phyloP scores from a whole-genome alignment of 2,888 invertebrate genomes.

The Brachyopa scutellaris region DNA sequence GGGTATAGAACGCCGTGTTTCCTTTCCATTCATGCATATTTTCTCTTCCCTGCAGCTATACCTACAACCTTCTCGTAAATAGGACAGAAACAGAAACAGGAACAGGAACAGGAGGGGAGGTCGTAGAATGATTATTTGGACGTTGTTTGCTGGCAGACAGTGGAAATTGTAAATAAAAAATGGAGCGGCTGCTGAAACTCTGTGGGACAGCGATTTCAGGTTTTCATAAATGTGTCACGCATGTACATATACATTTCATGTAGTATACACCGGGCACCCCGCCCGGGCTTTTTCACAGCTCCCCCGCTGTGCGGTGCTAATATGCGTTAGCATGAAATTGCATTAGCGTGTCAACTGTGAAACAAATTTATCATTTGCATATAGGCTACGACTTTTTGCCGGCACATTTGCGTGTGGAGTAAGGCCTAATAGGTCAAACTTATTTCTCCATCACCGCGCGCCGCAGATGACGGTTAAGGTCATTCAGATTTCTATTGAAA shows the following conservation, averaged over 20 bases:
- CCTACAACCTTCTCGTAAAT: no score
- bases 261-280: neutral
- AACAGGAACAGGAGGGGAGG: neutral
- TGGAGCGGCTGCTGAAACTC: conserved; percentile 26
- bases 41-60: conserved; percentile 16
- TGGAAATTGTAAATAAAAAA: conserved; percentile 57
- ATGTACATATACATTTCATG: conserved; percentile 29
- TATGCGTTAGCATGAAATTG: conserved; percentile 67
- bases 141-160: conserved; percentile 48
- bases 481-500: conserved; percentile 52
- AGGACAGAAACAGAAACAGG: no score
- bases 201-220: conserved; percentile 50
- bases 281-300: neutral
- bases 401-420: conserved; percentile 53
- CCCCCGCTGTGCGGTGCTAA: conserved; percentile 47
- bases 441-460: conserved; percentile 34
- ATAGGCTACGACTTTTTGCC: neutral
- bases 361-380: conserved; percentile 69
- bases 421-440: conserved; percentile 60
- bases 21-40: conserved; percentile 41
- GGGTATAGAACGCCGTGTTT: conserved; percentile 7
- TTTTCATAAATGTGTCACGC: conserved; percentile 58
- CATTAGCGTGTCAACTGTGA: conserved; percentile 67
- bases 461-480: conserved; percentile 61
- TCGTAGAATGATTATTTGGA: conserved; percentile 26